A percentile compares a stretch with the other conserved stretches of the same genome.
These are phyloP conservation scores for Habropoda laboriosa DNA, from an alignment of 1,140 invertebrate genomes.

Conservation along the genomic window DNA sequence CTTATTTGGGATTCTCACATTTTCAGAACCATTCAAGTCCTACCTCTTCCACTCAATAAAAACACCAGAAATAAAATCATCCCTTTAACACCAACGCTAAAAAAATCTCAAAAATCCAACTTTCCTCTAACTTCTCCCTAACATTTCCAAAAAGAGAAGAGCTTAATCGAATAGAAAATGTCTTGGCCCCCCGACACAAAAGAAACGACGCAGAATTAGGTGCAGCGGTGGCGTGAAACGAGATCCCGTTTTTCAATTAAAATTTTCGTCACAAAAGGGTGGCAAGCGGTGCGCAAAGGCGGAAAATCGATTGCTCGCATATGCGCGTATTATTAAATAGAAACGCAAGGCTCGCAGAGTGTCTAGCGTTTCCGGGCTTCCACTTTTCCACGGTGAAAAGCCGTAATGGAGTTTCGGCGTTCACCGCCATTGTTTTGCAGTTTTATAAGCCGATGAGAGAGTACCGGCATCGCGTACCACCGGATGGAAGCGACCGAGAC, in stretches of 20 bases:
- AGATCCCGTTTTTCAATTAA: conserved; percentile 9
- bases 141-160: too few species aligned
- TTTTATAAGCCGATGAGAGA: conserved; percentile 57
- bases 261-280: background rate
- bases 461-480: conserved; percentile 7
- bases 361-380: conserved; percentile 13
- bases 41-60: too few species aligned
- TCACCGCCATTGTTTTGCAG: conserved; percentile 53
- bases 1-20: too few species aligned
- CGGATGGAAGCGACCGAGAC: background rate
- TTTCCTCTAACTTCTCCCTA: too few species aligned
- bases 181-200: background rate
- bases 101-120: too few species aligned
- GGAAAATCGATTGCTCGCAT: conserved; percentile 19
- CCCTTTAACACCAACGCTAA: too few species aligned
- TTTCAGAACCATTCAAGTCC: too few species aligned
- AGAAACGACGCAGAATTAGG: background rate
- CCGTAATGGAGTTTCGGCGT: conserved; percentile 61
- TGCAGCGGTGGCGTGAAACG: background rate
- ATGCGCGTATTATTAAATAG: conserved; percentile 18
- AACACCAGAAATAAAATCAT: too few species aligned
- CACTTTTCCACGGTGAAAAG: conserved; percentile 35
- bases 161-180: too few species aligned
- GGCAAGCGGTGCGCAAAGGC: background rate
- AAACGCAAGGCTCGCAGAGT: background rate